Conservation (phyloP, 2,113 vertebrate species). For the Corythornis vintsioides region DNA sequence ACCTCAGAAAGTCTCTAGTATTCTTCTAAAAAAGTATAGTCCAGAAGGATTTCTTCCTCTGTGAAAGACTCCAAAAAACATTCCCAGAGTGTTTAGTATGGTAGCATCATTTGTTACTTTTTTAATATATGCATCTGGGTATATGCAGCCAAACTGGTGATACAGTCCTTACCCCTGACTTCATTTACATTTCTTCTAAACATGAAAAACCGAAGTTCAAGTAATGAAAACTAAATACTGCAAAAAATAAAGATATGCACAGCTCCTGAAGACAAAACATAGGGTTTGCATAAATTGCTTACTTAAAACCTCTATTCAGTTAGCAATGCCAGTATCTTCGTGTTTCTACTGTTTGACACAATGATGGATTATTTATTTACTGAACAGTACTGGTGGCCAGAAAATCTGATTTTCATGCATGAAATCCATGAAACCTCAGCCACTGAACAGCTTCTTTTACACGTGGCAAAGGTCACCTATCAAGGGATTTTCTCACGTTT, state of each 20-base stretch:
- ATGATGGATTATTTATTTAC: slow-evolving; percentile 93
- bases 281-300: slow-evolving; percentile 66
- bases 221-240: slow-evolving; percentile 42
- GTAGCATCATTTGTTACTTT: background rate
- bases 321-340: slow-evolving; percentile 65
- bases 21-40: background rate
- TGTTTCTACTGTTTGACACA: slow-evolving; percentile 83
- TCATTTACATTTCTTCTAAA: background rate
- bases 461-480: slow-evolving; percentile 85
- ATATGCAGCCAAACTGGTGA: background rate
- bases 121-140: background rate
- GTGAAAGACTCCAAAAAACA: background rate
- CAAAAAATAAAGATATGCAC: slow-evolving; percentile 21
- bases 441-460: slow-evolving; percentile 81
- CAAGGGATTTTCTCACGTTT: slow-evolving; percentile 84
- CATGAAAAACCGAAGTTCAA: slow-evolving; percentile 56
- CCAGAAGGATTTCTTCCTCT: background rate
- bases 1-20: background rate
- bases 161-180: background rate
- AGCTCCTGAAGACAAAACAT: slow-evolving; percentile 37
- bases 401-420: slow-evolving; percentile 89
- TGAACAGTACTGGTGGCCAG: slow-evolving; percentile 84
- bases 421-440: slow-evolving; percentile 84
- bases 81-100: background rate
- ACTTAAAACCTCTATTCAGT: slow-evolving; percentile 68